Evolutionary conservation across 2,113 vertebrate genomes (phyloP).

Genomic region (Eubucco bourcierii): DNA sequence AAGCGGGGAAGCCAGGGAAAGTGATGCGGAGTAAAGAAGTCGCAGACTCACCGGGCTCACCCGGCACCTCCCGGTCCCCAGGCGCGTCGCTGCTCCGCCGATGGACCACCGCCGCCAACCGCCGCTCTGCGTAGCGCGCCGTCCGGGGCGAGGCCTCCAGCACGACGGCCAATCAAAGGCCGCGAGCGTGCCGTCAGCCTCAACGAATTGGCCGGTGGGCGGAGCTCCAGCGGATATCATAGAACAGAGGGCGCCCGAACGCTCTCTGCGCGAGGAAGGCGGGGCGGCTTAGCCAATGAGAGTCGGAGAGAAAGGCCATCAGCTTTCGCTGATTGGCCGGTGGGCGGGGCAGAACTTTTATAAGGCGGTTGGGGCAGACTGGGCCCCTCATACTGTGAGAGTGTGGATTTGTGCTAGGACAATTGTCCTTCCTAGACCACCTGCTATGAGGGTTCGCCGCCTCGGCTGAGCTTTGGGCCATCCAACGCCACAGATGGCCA

Average conservation of each 20-base stretch:
- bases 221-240: not conserved
- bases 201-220: not conserved
- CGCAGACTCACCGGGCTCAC: not conserved
- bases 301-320: accelerated
- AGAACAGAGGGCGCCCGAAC: not conserved
- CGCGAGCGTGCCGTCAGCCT: not conserved
- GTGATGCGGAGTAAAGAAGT: accelerated
- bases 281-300: not conserved
- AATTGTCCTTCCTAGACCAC: no score
- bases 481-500: not conserved
- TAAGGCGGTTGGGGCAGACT: not conserved
- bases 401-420: no score
- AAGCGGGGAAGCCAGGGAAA: no score
- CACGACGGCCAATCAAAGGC: not conserved
- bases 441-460: accelerated
- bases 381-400: not conserved
- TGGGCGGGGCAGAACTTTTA: not conserved
- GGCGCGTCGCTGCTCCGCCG: not conserved
- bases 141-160: not conserved
- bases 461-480: not conserved
- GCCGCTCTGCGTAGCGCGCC: slow-evolving; percentile 47
- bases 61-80: not conserved
- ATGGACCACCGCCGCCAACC: not conserved
- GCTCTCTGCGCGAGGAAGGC: not conserved
- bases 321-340: not conserved